Conservation (phyloP, 2,113 vertebrate genomes). For the Desmodus rotundus region DNA sequence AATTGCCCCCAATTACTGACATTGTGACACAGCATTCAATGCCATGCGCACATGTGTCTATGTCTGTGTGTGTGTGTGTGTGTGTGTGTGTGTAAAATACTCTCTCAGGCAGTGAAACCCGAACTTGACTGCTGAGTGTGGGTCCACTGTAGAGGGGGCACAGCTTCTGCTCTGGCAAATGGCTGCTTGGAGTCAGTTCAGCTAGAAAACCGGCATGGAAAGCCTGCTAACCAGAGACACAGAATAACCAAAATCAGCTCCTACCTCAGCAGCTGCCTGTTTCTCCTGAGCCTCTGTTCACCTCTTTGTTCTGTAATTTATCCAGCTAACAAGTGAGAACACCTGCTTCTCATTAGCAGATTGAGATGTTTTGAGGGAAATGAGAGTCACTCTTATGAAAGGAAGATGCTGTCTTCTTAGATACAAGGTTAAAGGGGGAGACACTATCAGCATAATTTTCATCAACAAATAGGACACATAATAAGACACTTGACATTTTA, state of each 20-base stretch:
- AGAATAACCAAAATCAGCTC: background rate
- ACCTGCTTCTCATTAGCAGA: constrained; percentile 62
- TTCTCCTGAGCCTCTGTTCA: constrained; percentile 38
- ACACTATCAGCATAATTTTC: background rate
- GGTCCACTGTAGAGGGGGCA: background rate
- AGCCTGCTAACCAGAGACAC: background rate
- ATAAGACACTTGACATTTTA: background rate
- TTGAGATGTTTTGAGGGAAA: constrained; percentile 27
- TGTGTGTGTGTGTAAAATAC: background rate
- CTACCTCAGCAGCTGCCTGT: constrained; percentile 7
- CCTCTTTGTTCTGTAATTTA: constrained; percentile 52
- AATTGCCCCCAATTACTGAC: background rate
- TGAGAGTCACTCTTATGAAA: background rate
- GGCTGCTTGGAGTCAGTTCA: background rate
- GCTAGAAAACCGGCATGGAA: background rate
- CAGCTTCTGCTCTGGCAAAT: background rate
- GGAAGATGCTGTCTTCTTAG: constrained; percentile 20
- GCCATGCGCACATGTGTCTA: too few relatives aligned
- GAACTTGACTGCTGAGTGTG: background rate
- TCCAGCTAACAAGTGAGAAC: constrained; percentile 41
- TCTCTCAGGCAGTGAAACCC: background rate
- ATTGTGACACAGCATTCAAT: background rate
- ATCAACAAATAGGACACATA: background rate
- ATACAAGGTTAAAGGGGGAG: background rate
- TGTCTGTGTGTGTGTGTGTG: too few relatives aligned